These are phyloP conservation scores for Loxodonta africana DNA, from an alignment of 2,113 vertebrate genomes.

Conservation along the genomic window DNA sequence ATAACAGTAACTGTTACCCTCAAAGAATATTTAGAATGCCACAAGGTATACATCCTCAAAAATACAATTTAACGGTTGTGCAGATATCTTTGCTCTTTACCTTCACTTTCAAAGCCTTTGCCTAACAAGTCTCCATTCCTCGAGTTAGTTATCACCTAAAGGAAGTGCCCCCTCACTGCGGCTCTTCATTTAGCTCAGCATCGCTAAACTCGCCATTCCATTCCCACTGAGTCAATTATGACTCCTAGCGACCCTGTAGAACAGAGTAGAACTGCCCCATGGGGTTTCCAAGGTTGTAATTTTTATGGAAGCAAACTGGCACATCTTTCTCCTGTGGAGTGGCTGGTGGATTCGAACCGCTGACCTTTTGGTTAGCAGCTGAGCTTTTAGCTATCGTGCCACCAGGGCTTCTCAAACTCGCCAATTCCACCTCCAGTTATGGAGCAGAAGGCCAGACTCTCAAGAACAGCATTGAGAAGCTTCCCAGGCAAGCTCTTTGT, in stretches of 20 bases:
- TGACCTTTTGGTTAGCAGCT: neutral
- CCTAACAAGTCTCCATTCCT: neutral
- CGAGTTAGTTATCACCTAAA: neutral
- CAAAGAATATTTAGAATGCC: neutral
- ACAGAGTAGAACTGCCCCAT: neutral
- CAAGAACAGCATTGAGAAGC: neutral
- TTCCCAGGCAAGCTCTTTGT: neutral
- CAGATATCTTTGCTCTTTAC: neutral
- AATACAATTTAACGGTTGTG: neutral
- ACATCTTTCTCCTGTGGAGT: too few species aligned
- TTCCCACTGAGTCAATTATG: neutral
- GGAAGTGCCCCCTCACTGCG: neutral
- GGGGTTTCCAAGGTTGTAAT: neutral
- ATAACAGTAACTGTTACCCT: neutral
- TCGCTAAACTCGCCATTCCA: neutral
- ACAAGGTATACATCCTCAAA: neutral
- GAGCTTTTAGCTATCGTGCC: too few species aligned
- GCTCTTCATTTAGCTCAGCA: neutral
- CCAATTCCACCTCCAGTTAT: neutral
- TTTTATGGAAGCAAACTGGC: neutral
- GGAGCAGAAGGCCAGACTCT: neutral
- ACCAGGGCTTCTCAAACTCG: too few species aligned
- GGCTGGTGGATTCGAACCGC: neutral
- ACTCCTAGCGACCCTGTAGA: neutral
- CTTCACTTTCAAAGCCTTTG: neutral